These are phyloP conservation scores for Chloroclysta siterata DNA, from an alignment of 2,888 invertebrate species.

Conservation along the genomic window DNA sequence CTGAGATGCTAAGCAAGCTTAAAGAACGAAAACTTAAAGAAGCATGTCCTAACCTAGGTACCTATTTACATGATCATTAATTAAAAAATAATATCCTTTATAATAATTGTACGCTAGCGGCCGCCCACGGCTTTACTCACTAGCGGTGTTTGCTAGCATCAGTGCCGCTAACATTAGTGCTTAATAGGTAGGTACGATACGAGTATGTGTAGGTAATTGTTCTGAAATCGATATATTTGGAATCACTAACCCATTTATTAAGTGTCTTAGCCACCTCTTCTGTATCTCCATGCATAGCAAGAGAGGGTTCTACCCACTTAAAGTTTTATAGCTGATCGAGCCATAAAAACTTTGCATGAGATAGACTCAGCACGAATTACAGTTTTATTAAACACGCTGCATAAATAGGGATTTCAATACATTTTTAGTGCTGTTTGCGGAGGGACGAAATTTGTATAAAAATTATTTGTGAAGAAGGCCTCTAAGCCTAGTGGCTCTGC, in stretches of 20 bases:
- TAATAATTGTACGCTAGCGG: too few species aligned
- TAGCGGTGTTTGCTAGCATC: too few species aligned
- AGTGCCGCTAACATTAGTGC: too few species aligned
- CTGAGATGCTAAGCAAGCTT: not conserved
- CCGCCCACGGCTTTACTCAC: too few species aligned
- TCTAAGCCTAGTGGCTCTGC: not conserved
- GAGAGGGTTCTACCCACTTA: not conserved
- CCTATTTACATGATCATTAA: too few species aligned
- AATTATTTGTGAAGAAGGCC: not conserved
- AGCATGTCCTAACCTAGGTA: not conserved
- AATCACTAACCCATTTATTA: not conserved
- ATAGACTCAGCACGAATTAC: not conserved
- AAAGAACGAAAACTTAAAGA: not conserved
- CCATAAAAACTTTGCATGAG: not conserved
- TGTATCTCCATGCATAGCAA: not conserved
- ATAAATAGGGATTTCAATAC: not conserved
- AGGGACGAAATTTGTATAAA: not conserved
- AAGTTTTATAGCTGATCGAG: not conserved
- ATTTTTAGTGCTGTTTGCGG: not conserved
- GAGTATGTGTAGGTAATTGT: too few species aligned
- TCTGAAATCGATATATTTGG: too few species aligned
- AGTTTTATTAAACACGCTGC: not conserved
- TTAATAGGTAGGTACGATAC: too few species aligned
- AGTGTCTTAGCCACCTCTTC: not conserved
- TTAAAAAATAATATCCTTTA: too few species aligned